A percentile compares a stretch with the other conserved stretches of the same genome.
Evolutionary conservation across 2,888 invertebrate species (phyloP).

Genomic region (Crossocerus cetratus): DNA sequence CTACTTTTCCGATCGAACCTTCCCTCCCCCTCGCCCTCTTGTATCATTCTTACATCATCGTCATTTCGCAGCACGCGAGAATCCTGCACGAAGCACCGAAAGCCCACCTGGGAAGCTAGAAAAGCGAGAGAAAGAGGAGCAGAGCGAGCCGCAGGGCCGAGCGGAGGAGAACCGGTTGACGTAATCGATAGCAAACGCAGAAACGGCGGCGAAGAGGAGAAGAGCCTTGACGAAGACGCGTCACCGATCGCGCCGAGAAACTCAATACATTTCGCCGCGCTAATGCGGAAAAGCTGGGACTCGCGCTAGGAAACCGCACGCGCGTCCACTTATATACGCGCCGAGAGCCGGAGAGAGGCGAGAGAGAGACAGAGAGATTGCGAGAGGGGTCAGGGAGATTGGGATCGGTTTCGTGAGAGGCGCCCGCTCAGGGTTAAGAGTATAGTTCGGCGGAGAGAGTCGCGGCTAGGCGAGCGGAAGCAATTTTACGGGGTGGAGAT

Average conservation of each 20-base stretch:
- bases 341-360: conserved; percentile 1
- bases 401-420: conserved; percentile 43
- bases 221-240: conserved; percentile 4
- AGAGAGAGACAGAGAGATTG: not conserved
- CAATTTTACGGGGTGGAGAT: conserved; percentile 37
- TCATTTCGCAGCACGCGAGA: no score
- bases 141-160: not conserved
- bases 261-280: not conserved
- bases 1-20: no score
- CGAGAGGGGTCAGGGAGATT: conserved; percentile 11
- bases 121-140: no score
- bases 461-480: conserved; percentile 17
- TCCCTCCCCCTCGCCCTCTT: no score
- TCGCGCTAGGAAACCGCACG: conserved; percentile 28
- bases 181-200: conserved; percentile 3
- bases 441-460: conserved; percentile 17
- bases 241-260: not conserved
- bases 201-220: not conserved
- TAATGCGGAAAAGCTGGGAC: conserved; percentile 15
- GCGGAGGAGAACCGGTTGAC: not conserved
- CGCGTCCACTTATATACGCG: not conserved
- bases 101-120: no score
- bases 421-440: conserved; percentile 17
- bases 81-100: no score
- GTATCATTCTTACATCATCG: no score